These are phyloP conservation scores for Pseudochaenichthys georgianus DNA, from an alignment of 2,797 vertebrate species.

Conservation along the genomic window DNA sequence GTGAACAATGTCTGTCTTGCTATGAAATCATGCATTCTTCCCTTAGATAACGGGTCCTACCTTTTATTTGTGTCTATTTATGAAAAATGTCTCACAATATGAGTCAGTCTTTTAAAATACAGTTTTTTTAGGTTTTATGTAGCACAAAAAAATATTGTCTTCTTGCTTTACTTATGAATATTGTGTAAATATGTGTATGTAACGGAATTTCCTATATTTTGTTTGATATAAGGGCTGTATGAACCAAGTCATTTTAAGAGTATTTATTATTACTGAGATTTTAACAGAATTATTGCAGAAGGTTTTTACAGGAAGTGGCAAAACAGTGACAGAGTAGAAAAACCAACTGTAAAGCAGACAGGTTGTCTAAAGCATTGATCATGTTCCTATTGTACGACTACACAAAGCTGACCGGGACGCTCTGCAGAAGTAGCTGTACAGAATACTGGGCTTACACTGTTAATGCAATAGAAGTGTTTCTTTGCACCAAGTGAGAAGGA, in stretches of 20 bases:
- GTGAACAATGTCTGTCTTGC: conserved; percentile 17
- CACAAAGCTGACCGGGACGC: conserved; percentile 3
- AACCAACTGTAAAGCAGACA: conserved; percentile 14
- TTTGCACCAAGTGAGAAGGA: neutral
- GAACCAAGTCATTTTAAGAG: conserved; percentile 40
- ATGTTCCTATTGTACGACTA: conserved; percentile 16
- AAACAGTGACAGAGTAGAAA: conserved; percentile 26
- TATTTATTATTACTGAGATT: conserved; percentile 31
- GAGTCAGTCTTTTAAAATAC: conserved; percentile 17
- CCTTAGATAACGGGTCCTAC: neutral
- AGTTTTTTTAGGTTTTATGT: conserved; percentile 26
- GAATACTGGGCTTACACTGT: neutral
- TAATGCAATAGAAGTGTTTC: conserved; percentile 2
- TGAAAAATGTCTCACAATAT: conserved; percentile 34
- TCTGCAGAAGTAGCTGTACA: conserved; percentile 4
- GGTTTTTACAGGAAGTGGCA: conserved; percentile 25
- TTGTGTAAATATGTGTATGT: conserved; percentile 62
- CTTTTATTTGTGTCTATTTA: conserved; percentile 24
- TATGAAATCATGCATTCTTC: conserved; percentile 31
- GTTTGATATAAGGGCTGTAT: conserved; percentile 77
- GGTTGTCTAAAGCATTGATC: conserved; percentile 17
- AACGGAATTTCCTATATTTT: conserved; percentile 54
- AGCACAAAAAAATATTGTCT: conserved; percentile 35
- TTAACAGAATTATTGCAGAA: conserved; percentile 1
- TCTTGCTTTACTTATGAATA: conserved; percentile 50